Base-by-base conservation (phyloP, 2,888 invertebrate species). In the Nemoura dubitans region DNA sequence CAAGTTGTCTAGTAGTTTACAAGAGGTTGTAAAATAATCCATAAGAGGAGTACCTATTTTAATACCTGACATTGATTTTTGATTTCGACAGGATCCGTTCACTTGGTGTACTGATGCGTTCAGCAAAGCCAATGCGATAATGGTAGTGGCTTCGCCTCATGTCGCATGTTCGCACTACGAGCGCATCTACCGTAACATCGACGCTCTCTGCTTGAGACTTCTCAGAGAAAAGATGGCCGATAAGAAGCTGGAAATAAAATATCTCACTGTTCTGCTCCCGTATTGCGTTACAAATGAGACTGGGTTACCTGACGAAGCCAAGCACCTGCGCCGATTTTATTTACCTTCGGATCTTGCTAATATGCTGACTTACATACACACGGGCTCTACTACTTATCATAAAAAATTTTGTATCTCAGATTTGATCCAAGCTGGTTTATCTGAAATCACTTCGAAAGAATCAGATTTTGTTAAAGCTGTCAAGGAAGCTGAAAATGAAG, bases 71-170 rank as follows among this genome's bases (percentile, higher is more conserved):
- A 6, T 36, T 10, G 3, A 36, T 36, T 36, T 3, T 36, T 59
- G 59, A 21, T 59, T 59, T 59, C 59, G 16, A 14, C 59, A 91
- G 91, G 91, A 91, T 89, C 90, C 91, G 0, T 89, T 90, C 25
- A 86, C 89, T 2, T 91, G 91, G 91, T 91, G 90, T 87, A 90
- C 90, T 42, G 89, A 89, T 10, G 91, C 91, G 83, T 91, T 91
- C 85, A 87, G 89, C 1, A 88, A 86, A 0, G 90, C 91, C 0
- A 90, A 91, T 25, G 88, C 90, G 16, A 89, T 91, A 86, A 88
- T 91, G 36, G 89, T 91, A 21, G 90, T 90, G 26, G 90, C 91
- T 0, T 91, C 91, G 1, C 91, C 92, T 21, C 77, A 81, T 16
- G 86, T 86, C 16, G 83, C 81, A 30, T 86, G 86, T 26, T 80